Base-by-base conservation (phyloP, 1,140 invertebrate species). In the Agraylea sexmaculata region DNA sequence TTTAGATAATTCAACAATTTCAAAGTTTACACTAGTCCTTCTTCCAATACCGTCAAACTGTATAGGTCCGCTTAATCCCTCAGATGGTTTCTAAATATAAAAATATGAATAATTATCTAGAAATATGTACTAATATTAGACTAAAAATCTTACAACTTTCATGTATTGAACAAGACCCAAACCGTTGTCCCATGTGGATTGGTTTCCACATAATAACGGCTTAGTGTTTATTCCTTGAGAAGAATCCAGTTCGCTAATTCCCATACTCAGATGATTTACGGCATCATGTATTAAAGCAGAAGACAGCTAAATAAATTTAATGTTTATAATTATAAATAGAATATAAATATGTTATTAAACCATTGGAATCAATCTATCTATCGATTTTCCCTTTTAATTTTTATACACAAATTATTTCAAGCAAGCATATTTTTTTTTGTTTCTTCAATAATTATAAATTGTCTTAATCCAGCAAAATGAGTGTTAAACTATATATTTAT, bases 251-350 rank as follows among this genome's bases (percentile, higher is more conserved):
- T 65, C 68, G 0, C 71, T 56, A 13, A 85, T 53, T 1, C 78
- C 74, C 28, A 68, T 70, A 1, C 76, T 69, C 44, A 87, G 80
- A n/a, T 86, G 55, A 40, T 70, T 66, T 0, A 87, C 75, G 0
- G 83, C 80, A 56, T 89, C 86, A 51, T 84, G 82, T 11, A 86
- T 64, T 8, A 89, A 52, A 5, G 81, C 80, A 31, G 78, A 74
- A 46, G 81, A 73, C 5, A 80, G 73, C 76, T 82, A 55, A 47
- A 47, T 52, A 51, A 52, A 49, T n/a, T n/a, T n/a, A n/a, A n/a
- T n/a, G n/a, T n/a, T n/a, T n/a, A n/a, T n/a, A n/a, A n/a, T n/a
- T n/a, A n/a, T n/a, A n/a, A n/a, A n/a, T n/a, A n/a, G n/a, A n/a
- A n/a, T n/a, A n/a, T n/a, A n/a, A n/a, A n/a, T n/a, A n/a, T n/a